Percentiles rank a stretch among this genome's conserved stretches.
Evolutionary conservation across 2,113 vertebrate species (phyloP).

Genomic region (Agapornis roseicollis): DNA sequence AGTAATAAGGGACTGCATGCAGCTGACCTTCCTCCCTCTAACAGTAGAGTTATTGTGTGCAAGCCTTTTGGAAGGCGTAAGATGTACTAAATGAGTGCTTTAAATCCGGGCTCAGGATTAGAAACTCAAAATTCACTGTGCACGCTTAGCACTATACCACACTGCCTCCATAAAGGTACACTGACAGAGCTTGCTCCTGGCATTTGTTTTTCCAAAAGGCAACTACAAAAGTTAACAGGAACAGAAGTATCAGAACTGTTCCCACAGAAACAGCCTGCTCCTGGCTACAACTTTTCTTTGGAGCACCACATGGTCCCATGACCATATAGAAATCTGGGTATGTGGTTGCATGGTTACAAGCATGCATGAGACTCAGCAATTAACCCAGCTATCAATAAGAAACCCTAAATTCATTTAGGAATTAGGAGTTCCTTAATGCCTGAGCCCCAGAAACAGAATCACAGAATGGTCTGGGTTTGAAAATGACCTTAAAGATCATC

Average conservation of each 20-base stretch:
- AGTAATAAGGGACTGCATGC: not conserved
- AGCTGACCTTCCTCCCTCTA: not conserved
- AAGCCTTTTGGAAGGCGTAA: not conserved
- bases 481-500: not conserved
- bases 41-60: not conserved
- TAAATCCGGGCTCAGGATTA: not conserved
- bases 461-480: not conserved
- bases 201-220: not conserved
- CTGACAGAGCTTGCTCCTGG: not conserved
- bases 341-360: not conserved
- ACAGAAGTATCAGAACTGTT: not conserved
- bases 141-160: not conserved
- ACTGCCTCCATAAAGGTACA: not conserved
- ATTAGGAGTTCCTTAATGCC: not conserved
- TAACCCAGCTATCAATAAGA: not conserved
- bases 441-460: not conserved
- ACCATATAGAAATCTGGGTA: not conserved
- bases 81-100: not conserved
- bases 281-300: not conserved
- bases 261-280: not conserved
- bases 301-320: not conserved
- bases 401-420: not conserved
- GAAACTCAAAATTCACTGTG: not conserved
- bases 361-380: fast-evolving
- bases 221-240: not conserved